Base-by-base conservation (phyloP, 2,888 invertebrate genomes). In the Ctena decussata region DNA sequence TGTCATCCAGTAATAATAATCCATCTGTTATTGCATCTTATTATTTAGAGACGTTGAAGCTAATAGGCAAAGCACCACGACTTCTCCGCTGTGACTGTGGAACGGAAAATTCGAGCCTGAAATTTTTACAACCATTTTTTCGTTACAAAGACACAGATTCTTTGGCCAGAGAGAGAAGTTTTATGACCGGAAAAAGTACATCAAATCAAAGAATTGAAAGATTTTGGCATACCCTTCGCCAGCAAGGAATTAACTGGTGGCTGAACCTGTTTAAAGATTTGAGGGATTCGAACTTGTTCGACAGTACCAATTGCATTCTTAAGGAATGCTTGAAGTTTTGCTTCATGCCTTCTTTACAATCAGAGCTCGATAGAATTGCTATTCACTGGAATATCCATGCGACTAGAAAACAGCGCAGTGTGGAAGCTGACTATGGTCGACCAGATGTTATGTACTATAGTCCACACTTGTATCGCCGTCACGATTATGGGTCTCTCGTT, bases 101-200 rank as follows among this genome's bases (percentile, higher is more conserved):
- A 49, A 81, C 76, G 32, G 76, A 76, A 70, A 49, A 76, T 60
- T 32, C 12, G 41, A 49, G 0, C 15, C 35, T 21, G 35, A 65
- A 60, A 49, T 71, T 60, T 49, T 77, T 30, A 76, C n/a, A 77
- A 49, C 65, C 72, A 24, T 77, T 77, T 21, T 73, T 82, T 39
- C 49, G 77, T n/a, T 30, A 27, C 11, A 21, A 70, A 24, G 77
- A 21, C 46, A 46, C 39, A 5, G 35, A 44, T 46, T 21, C 21
- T 6, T 5, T 46, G 15, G 65, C 65, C 5, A 24, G 53, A 24
- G 53, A 46, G 8, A 44, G 41, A 71, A 75, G 76, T 24, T 82
- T 77, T 44, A 53, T 77, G 6, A 27, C 35, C n/a, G 82, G 82
- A 30, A 77, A 72, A 65, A 82, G 77, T 57, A 77, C 73, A 41